Evolutionary conservation across 1,140 invertebrate species (phyloP), one percentile per base, ranked within the genome.

Genomic region (Leptonema lineaticorne): DNA sequence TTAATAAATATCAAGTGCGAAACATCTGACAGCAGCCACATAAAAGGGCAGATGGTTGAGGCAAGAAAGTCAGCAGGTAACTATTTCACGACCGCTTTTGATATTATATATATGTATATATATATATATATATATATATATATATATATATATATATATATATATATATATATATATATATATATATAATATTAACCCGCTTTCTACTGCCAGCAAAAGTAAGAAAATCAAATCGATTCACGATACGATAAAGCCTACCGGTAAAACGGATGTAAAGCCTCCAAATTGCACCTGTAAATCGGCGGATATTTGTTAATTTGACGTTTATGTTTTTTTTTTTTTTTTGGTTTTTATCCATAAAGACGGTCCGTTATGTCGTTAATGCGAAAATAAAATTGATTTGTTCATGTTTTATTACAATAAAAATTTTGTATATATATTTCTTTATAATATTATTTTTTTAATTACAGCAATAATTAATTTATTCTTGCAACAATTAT

Each of bases 41-140:
- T n/a, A n/a, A n/a, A 53, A 53, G 46, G 46, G 46, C 46, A 24
- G 20, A 53, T 11, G 50, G 24, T 24, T 18, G 22, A 24, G 22
- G 50, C 27, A n/a, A n/a, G n/a, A 9, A 16, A 41, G 37, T 53
- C 50, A 53, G 20, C 50, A 53, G 50, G 50, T 53, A 53, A 53
- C 50, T 53, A 53, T 53, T 53, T 24, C 50, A 53, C 50, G 24
- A 53, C 50, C 24, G 46, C 50, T 53, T 53, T 41, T 45, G 37
- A 45, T 45, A 7, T 16, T 45, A 45, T 45, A 16, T 3, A 45
- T 14, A 4, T 16, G 30, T 33, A 33, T 33, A 6, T 6, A 6
- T 33, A 33, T 33, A 33, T 33, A 33, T 11, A 33, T 33, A 33
- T 11, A 11, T 33, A 33, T 33, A 6, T 33, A 33, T 33, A 33